Percentiles rank a stretch among this genome's conserved stretches.
phyloP scores from a whole-genome alignment of 2,888 invertebrate genomes.

The Eudemis profundana region DNA sequence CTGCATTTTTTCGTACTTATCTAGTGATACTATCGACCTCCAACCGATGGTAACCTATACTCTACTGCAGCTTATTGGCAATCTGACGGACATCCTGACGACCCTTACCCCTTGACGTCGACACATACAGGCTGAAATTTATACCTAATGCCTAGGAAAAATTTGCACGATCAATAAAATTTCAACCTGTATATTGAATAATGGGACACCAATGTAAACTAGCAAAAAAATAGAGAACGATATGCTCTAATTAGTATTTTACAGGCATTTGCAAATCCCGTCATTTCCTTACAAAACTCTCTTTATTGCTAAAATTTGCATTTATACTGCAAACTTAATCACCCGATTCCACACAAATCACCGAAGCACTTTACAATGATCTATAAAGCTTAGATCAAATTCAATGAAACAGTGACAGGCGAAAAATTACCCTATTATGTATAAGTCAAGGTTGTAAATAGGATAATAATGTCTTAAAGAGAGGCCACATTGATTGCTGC shows the following conservation, averaged over 20 bases:
- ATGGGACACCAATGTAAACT: too few relatives aligned
- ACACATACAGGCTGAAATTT: too few relatives aligned
- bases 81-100: too few relatives aligned
- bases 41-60: too few relatives aligned
- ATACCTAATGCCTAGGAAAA: too few relatives aligned
- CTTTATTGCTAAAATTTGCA: conserved; percentile 17
- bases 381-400: background rate
- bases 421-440: background rate
- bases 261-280: background rate
- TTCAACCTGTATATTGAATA: too few relatives aligned
- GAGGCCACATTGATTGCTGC: conserved; percentile 5
- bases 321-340: conserved; percentile 22
- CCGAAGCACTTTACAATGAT: background rate
- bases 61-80: too few relatives aligned
- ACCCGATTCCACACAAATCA: background rate
- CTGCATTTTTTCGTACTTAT: too few relatives aligned
- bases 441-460: background rate
- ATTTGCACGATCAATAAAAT: too few relatives aligned
- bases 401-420: background rate
- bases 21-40: too few relatives aligned
- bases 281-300: background rate
- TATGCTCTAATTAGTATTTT: background rate
- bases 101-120: too few relatives aligned
- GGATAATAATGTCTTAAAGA: background rate
- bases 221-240: too few relatives aligned